phyloP scores from a whole-genome alignment of 2,797 vertebrate genomes.

The Ciconia nigra region DNA sequence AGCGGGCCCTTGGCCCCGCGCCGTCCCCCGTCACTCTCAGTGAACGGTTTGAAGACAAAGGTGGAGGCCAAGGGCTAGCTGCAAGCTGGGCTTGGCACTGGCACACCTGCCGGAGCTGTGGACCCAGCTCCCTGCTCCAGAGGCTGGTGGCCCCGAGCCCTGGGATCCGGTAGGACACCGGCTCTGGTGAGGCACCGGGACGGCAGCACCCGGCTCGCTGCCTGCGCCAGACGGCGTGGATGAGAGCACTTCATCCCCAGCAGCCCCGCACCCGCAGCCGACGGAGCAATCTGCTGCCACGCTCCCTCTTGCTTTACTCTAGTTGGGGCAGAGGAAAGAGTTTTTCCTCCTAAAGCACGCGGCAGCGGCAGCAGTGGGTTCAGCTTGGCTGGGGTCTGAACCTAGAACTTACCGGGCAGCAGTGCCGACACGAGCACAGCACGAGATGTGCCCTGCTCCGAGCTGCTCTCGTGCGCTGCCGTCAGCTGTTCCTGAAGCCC shows the following conservation, averaged over 20 bases:
- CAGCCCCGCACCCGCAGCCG: background rate
- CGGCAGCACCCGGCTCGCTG: background rate
- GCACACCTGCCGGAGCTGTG: background rate
- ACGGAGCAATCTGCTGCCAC: accelerated
- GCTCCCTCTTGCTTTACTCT: background rate
- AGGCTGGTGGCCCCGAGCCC: background rate
- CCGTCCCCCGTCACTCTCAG: accelerated
- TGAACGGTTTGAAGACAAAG: accelerated
- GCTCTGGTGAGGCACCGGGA: background rate
- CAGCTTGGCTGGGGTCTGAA: background rate
- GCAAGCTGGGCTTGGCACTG: background rate
- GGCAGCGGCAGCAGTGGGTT: background rate
- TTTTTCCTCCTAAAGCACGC: background rate
- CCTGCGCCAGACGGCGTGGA: accelerated
- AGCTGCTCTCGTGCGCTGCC: accelerated
- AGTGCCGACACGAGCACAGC: accelerated
- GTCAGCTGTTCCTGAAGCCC: background rate
- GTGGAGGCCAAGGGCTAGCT: background rate
- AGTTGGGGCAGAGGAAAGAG: background rate
- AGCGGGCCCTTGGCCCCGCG: accelerated
- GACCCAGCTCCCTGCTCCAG: background rate
- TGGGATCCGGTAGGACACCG: accelerated
- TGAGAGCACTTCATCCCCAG: background rate
- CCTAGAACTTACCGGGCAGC: accelerated
- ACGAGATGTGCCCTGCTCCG: accelerated